Percentiles rank a stretch among this genome's conserved stretches.
Evolutionary conservation across 1,140 invertebrate genomes (phyloP).

Genomic region (Leptoteleia sp.): DNA sequence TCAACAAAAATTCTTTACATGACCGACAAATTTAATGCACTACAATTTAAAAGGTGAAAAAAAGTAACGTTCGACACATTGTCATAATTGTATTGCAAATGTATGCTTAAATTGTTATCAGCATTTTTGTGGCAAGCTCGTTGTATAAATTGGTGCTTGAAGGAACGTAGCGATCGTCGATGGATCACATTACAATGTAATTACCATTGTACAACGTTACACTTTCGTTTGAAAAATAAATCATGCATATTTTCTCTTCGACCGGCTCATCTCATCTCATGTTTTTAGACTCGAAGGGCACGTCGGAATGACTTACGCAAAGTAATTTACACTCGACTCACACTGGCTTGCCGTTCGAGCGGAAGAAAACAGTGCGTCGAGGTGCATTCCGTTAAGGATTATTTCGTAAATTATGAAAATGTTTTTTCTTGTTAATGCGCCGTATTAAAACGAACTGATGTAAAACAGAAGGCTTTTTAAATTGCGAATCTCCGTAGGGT

Average conservation of each 20-base stretch:
- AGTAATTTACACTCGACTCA: slow-evolving; percentile 35
- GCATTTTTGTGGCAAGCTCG: slow-evolving; percentile 11
- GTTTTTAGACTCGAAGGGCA: slow-evolving; percentile 38
- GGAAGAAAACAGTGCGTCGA: slow-evolving; percentile 32
- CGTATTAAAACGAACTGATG: slow-evolving; percentile 26
- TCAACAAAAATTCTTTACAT: too few species aligned
- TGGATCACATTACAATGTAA: slow-evolving; percentile 28
- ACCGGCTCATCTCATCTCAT: slow-evolving; percentile 20
- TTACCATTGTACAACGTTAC: slow-evolving; percentile 47
- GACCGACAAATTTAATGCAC: too few species aligned
- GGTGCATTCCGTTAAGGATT: slow-evolving; percentile 16
- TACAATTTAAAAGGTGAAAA: too few species aligned
- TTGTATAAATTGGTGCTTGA: slow-evolving; percentile 17
- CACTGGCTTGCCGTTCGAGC: slow-evolving; percentile 26
- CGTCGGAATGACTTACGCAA: slow-evolving; percentile 48
- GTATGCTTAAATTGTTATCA: neutral
- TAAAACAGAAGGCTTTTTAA: slow-evolving; percentile 22
- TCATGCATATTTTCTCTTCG: slow-evolving; percentile 31
- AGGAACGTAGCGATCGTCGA: neutral
- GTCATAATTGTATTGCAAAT: too few species aligned
- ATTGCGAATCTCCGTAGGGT: slow-evolving; percentile 13
- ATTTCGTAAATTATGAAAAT: slow-evolving; percentile 53
- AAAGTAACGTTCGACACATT: too few species aligned
- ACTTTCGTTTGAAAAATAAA: slow-evolving; percentile 53
- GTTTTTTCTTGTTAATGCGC: slow-evolving; percentile 26